Evolutionary conservation across 2,113 vertebrate genomes (phyloP).

Genomic region (Ornithorhynchus anatinus): DNA sequence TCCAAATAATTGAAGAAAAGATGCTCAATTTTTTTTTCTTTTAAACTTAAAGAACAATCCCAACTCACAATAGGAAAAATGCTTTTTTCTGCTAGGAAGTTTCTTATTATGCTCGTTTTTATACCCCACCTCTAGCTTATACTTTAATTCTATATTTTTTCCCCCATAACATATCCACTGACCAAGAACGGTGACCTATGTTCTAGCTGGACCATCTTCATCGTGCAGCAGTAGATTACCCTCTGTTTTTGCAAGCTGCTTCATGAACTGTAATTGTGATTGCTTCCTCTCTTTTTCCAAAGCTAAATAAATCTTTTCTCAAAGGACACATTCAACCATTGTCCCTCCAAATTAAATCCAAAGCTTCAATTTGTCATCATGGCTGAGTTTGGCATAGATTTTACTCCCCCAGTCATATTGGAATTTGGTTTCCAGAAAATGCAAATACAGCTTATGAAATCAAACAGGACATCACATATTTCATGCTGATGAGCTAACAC

Average conservation of each 20-base stretch:
- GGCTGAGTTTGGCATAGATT: too few species aligned
- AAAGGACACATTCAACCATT: not conserved
- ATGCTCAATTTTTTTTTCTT: not conserved
- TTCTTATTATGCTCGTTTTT: too few species aligned
- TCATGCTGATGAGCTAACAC: not conserved
- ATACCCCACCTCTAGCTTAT: too few species aligned
- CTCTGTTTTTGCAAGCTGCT: not conserved
- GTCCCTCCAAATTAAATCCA: not conserved
- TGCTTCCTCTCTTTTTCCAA: not conserved
- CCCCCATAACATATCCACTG: not conserved
- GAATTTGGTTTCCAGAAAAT: slow-evolving; percentile 1
- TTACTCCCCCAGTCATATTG: too few species aligned
- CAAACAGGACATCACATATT: not conserved
- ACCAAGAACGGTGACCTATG: not conserved
- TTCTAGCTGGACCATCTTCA: not conserved
- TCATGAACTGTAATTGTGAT: not conserved
- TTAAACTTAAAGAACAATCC: not conserved
- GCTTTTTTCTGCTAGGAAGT: too few species aligned
- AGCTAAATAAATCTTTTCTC: not conserved
- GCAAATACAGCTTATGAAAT: not conserved
- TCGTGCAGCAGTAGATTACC: not conserved
- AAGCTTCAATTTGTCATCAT: not conserved
- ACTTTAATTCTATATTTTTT: too few species aligned
- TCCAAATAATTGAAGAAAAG: not conserved
- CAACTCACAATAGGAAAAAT: too few species aligned